Percentiles rank a stretch among this genome's conserved stretches.
Evolutionary conservation across 2,797 vertebrate genomes (phyloP).

Genomic region (Argentina silus): DNA sequence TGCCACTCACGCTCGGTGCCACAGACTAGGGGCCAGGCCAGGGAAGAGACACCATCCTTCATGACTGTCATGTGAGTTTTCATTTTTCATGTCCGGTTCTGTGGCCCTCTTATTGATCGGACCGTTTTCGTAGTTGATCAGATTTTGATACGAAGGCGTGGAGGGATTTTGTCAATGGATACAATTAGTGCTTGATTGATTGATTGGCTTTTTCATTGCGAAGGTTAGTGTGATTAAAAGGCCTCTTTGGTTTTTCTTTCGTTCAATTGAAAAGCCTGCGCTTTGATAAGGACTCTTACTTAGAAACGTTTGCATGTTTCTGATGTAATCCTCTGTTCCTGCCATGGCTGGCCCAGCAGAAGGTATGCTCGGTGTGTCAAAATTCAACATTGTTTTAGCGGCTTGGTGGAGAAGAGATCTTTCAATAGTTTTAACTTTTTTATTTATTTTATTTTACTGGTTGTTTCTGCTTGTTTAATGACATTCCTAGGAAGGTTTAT

Average conservation of each 20-base stretch:
- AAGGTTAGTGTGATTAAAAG: neutral
- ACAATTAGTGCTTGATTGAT: neutral
- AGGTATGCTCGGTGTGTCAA: neutral
- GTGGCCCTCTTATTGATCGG: neutral
- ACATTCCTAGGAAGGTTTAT: no score
- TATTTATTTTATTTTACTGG: neutral
- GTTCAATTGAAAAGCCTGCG: no score
- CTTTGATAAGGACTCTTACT: neutral
- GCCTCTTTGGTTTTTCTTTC: no score
- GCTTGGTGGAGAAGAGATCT: neutral
- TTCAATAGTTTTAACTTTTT: neutral
- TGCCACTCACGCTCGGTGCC: conserved; percentile 6
- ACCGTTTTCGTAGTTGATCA: neutral
- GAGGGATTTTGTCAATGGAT: neutral
- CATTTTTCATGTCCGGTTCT: neutral
- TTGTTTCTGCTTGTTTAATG: neutral
- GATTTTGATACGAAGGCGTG: neutral
- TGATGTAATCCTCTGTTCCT: neutral
- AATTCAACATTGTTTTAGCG: neutral
- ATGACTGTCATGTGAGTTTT: conserved; percentile 79
- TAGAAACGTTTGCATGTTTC: neutral
- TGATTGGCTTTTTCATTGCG: neutral
- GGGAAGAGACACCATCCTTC: conserved; percentile 24
- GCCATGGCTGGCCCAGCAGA: neutral
- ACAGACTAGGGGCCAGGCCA: conserved; percentile 19